Percentiles rank a stretch among this genome's conserved stretches.
These are phyloP conservation scores for Sciurus vulgaris DNA, from an alignment of 2,797 vertebrate species.

Conservation along the genomic window DNA sequence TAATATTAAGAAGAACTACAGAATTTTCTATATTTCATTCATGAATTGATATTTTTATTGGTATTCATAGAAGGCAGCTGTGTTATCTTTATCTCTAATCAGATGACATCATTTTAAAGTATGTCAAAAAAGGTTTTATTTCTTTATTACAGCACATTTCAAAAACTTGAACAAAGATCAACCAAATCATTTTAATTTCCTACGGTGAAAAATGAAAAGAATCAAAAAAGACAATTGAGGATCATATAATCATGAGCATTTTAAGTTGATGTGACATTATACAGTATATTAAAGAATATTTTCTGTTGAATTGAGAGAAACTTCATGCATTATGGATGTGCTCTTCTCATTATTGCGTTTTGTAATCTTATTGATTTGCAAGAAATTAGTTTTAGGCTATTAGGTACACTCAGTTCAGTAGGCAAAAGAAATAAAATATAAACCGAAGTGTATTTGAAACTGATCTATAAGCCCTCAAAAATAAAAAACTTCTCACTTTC, in stretches of 20 bases:
- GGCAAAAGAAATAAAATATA: constrained; percentile 48
- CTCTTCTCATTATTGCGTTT: not conserved
- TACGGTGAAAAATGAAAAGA: constrained; percentile 83
- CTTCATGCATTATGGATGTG: not conserved
- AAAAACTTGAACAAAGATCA: constrained; percentile 83
- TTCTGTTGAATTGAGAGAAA: constrained; percentile 57
- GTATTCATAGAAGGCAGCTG: constrained; percentile 83
- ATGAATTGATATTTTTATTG: not conserved
- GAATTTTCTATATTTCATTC: constrained; percentile 4
- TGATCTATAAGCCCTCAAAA: constrained; percentile 54
- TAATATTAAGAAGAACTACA: constrained; percentile 53
- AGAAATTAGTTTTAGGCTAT: constrained; percentile 26
- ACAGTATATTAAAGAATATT: constrained; percentile 66
- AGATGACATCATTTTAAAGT: constrained; percentile 85
- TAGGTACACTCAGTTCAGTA: constrained; percentile 61
- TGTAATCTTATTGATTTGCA: not conserved
- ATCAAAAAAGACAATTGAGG: constrained; percentile 74
- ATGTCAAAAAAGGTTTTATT: constrained; percentile 85
- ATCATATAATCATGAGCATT: constrained; percentile 86
- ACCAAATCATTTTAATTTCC: constrained; percentile 84
- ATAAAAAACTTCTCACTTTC: constrained; percentile 64
- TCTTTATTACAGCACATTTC: constrained; percentile 84
- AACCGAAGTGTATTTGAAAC: constrained; percentile 79
- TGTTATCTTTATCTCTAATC: constrained; percentile 84
- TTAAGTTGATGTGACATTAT: constrained; percentile 82